Evolutionary conservation across 2,797 vertebrate species (phyloP), one percentile per base, ranked within the genome.

Genomic region (Danio tinwini): DNA sequence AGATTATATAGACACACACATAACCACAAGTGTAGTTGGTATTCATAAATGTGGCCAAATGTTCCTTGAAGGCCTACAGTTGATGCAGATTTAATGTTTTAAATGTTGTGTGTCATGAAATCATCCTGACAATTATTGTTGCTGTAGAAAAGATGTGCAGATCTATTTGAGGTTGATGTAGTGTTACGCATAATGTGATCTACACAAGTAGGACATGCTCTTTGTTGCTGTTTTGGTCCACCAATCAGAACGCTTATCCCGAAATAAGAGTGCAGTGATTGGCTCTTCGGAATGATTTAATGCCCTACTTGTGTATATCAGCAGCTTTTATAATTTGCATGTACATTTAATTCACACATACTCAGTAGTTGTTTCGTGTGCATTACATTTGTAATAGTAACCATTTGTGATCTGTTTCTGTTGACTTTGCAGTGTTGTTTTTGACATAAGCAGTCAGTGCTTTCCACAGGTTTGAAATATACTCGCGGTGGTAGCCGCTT

Each of bases 71-170:
- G 39, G 37, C 21, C 14, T 65, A 14, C 56, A 68, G 65, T 52
- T n/a, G 52, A 69, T 52, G 9, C 9, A 69, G 47, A 39, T 69
- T 19, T 3, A 9, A 37, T 50, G 21, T 50, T 68, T 49, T 50
- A 50, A 68, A n/a, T 50, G 47, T 37, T 68, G 50, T 50, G 47
- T 37, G 8, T 68, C 47, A 52, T 52, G 47, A 39, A 52, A 39
- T 69, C 29, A n/a, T 39, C 12, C 21, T 68, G 14, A 39, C 47
- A 65, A 21, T 65, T 64, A 64, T 7, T 68, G 21, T 52, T 45
- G 52, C 21, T 69, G 9, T n/a, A n/a, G 14, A 69, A 69, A 69
- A 69, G 21, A 69, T 52, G 21, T n/a, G 47, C 47, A 16, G 12
- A 68, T n/a, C 14, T 39, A 52, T 69, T 69, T 52, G 9, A 17